Base-by-base conservation (phyloP, 1,140 invertebrate species). In the Homarus americanus region DNA sequence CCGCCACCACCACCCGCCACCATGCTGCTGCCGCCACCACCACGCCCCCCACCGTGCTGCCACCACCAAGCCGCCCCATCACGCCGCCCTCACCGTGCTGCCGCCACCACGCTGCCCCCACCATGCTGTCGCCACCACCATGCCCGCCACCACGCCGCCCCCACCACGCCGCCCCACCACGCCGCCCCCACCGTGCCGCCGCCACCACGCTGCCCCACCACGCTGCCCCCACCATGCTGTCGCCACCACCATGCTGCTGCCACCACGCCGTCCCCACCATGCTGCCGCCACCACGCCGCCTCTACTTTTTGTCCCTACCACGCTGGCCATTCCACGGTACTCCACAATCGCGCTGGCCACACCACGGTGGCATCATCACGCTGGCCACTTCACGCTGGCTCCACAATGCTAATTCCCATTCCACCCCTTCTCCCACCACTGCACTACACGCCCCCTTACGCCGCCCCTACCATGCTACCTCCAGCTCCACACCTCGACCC, bases 21-120 rank as follows among this genome's bases (percentile, higher is more conserved):
- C 72, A 36, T 32, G n/a, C 15, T 38, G 15, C 38, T 32, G 28
- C 32, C 72, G 24, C 32, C 72, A 10, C 32, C 75, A 12, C 75
- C 75, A 38, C 75, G 36, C 9, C 75, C 75, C 24, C 73, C 34
- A 28, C 73, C 34, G 28, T 5, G 5, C 69, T 49, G 17, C 28
- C 5, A 7, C 44, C 15, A 49, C 44, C 44, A 15, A 5, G 44
- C 15, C 15, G 32, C 28, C 73, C 32, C 34, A 28, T 34, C 4
- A 32, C 73, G 17, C 36, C 73, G 28, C 73, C 17, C 20, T 34
- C 73, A 76, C 73, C 73, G 41, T 15, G 44, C 44, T 49, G 44
- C 44, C 73, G 36, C 34, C 28, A 76, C 73, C 34, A 34, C 73
- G 28, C 73, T 34, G 34, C 73, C 73, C 32, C 73, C 73, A 78